Percentiles rank a stretch among this genome's conserved stretches.
phyloP scores from a whole-genome alignment of 1,140 invertebrate species.

The Hylaeus anthracinus region DNA sequence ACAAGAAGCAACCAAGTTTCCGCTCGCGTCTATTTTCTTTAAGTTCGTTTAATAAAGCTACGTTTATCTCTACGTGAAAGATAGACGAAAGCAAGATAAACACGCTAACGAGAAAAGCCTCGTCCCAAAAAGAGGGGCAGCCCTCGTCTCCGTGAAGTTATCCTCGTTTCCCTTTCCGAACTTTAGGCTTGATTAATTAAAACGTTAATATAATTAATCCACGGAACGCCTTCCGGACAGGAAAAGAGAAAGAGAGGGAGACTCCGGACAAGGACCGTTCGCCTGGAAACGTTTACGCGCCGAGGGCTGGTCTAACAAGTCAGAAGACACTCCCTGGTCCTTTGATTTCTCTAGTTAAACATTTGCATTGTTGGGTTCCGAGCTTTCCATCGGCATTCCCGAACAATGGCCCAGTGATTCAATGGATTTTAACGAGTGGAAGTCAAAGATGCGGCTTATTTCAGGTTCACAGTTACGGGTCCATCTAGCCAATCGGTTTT shows the following conservation, averaged over 20 bases:
- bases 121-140: slow-evolving; percentile 1
- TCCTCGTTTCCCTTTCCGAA: slow-evolving; percentile 2
- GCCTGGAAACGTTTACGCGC: slow-evolving; percentile 35
- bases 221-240: not conserved
- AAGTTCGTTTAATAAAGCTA: slow-evolving; percentile 38
- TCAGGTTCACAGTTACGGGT: not conserved
- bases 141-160: not conserved
- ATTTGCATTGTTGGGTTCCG: slow-evolving; percentile 16
- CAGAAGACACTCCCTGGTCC: slow-evolving; percentile 20
- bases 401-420: slow-evolving; percentile 9
- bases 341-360: slow-evolving; percentile 42
- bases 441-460: not conserved
- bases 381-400: not conserved
- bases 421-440: slow-evolving; percentile 10
- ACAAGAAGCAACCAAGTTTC: slow-evolving; percentile 2
- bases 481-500: not conserved
- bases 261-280: not conserved
- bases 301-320: slow-evolving; percentile 34
- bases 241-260: not conserved
- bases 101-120: slow-evolving; percentile 36
- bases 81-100: slow-evolving; percentile 42
- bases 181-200: slow-evolving; percentile 27
- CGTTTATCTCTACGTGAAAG: slow-evolving; percentile 27
- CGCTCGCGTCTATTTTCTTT: slow-evolving; percentile 29
- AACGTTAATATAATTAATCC: slow-evolving; percentile 48